phyloP scores from a whole-genome alignment of 2,113 vertebrate species.

The Herpailurus yagouaroundi region DNA sequence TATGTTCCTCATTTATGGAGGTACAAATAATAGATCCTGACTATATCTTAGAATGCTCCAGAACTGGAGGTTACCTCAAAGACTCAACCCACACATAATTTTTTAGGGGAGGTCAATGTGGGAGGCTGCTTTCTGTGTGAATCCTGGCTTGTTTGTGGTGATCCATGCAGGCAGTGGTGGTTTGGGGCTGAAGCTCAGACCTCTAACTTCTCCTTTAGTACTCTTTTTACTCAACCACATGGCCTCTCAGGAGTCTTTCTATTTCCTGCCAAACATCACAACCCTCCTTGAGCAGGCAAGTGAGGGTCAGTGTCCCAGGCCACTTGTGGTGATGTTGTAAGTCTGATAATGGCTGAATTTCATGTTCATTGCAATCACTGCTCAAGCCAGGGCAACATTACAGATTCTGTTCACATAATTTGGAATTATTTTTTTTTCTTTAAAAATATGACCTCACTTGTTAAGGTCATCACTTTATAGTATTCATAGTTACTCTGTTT shows the following conservation, averaged over 20 bases:
- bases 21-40: neutral
- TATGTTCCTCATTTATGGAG: neutral
- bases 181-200: neutral
- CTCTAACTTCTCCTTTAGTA: neutral
- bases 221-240: neutral
- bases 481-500: neutral
- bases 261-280: neutral
- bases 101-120: neutral
- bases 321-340: neutral
- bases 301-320: neutral
- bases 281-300: neutral
- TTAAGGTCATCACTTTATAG: constrained; percentile 12
- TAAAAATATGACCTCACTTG: constrained; percentile 11
- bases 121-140: neutral
- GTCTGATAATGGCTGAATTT: neutral
- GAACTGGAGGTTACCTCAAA: neutral
- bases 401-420: neutral
- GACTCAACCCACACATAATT: neutral
- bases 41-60: neutral
- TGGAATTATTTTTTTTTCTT: neutral
- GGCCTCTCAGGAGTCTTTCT: neutral
- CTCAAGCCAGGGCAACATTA: neutral
- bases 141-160: neutral
- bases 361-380: neutral
- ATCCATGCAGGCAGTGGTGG: neutral